These are phyloP conservation scores for Eupithecia dodoneata DNA, from an alignment of 2,888 invertebrate genomes.

Conservation along the genomic window DNA sequence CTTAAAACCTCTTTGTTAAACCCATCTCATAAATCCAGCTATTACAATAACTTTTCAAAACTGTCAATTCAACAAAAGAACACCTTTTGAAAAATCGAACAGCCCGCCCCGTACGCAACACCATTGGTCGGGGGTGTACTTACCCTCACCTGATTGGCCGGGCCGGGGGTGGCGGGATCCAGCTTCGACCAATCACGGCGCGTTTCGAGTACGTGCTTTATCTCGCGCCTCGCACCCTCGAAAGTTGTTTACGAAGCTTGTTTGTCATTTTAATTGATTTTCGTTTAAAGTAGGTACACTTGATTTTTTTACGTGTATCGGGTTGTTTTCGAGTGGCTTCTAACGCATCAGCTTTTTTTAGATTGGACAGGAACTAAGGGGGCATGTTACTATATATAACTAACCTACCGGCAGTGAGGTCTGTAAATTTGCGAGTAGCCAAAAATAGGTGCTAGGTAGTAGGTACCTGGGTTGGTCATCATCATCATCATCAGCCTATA, in stretches of 20 bases:
- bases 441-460: neutral
- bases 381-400: neutral
- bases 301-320: conserved; percentile 46
- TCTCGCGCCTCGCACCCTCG: conserved; percentile 70
- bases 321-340: conserved; percentile 33
- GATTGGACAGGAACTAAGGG: neutral
- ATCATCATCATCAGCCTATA: no score
- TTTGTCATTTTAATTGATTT: conserved; percentile 79
- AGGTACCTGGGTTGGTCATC: no score
- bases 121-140: conserved; percentile 55
- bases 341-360: conserved; percentile 14
- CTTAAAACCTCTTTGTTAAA: neutral
- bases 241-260: conserved; percentile 80
- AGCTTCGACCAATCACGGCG: conserved; percentile 61
- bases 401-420: neutral
- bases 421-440: neutral
- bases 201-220: conserved; percentile 70
- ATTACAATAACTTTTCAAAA: conserved; percentile 45
- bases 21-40: conserved; percentile 11
- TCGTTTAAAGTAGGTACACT: conserved; percentile 65
- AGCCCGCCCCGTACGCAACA: conserved; percentile 25
- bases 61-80: conserved; percentile 50
- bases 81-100: conserved; percentile 42
- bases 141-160: conserved; percentile 60
- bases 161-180: conserved; percentile 54